Evolutionary conservation across 1,140 invertebrate species (phyloP), one percentile per base, ranked within the genome.

Genomic region (Magallana angulata): DNA sequence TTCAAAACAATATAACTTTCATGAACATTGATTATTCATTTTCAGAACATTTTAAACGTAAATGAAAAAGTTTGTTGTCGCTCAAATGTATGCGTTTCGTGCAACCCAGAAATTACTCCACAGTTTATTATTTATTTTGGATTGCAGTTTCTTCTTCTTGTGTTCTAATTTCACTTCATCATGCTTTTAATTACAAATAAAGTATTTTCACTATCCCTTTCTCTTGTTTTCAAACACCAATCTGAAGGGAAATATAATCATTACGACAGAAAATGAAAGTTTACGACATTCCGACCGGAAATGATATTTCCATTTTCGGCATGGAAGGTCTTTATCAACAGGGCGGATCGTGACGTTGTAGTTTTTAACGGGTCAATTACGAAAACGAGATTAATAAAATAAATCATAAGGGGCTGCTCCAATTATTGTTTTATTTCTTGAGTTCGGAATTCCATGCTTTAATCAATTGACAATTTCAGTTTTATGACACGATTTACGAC

Each of bases 281-380:
- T 76, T 76, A 76, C 68, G 68, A 76, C 24, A 76, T 30, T 76
- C 68, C 68, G 18, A 30, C 68, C 68, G 68, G 68, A 76, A 76
- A 76, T 76, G 24, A 24, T 76, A 76, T 18, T 76, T 24, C 68
- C 68, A 76, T 76, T 76, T 76, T 24, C 18, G 68, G 24, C 68
- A 30, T 12, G 36, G 68, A 30, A 36, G 36, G 68, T 12, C 24
- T 30, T 76, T 76, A 76, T 76, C 68, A 24, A 30, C 18, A 76
- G 18, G 5, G 68, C 30, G 68, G 36, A 76, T 76, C 68, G 36
- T 76, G 68, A 76, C 68, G 68, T 30, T 30, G 68, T 76, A 76
- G 68, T 76, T 76, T 76, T 76, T 24, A 76, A 76, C 68, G 24
- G 68, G 68, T 76, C 68, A 76, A 76, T 76, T 76, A 76, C 68